A percentile compares a stretch with the other conserved stretches of the same genome.
phyloP scores from a whole-genome alignment of 2,797 vertebrate genomes.

The Rachycentron canadum region DNA sequence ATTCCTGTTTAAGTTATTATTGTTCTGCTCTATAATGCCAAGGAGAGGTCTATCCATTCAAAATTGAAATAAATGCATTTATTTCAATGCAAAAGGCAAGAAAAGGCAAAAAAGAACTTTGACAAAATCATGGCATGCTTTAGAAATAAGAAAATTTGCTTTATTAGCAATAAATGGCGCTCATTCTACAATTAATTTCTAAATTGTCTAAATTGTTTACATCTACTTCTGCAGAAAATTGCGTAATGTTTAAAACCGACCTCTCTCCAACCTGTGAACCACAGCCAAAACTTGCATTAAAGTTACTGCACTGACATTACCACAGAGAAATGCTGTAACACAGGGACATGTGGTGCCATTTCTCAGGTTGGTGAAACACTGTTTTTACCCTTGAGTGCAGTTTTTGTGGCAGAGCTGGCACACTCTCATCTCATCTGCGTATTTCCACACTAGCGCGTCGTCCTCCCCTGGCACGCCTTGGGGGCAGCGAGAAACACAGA shows the following conservation, averaged over 20 bases:
- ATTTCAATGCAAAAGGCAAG: too few species aligned
- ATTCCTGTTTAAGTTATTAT: slow-evolving; percentile 13
- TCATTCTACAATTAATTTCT: neutral
- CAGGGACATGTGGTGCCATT: slow-evolving; percentile 1
- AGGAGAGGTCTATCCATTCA: neutral
- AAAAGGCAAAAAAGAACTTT: neutral
- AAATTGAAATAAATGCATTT: slow-evolving; percentile 22
- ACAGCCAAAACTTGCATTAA: slow-evolving; percentile 21
- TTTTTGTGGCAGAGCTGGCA: slow-evolving; percentile 94
- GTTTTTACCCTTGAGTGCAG: slow-evolving; percentile 91
- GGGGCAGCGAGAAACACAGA: slow-evolving; percentile 92
- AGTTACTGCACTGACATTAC: slow-evolving; percentile 35
- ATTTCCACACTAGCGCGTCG: slow-evolving; percentile 93
- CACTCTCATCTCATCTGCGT: slow-evolving; percentile 83
- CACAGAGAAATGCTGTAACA: slow-evolving; percentile 40
- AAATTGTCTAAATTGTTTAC: neutral
- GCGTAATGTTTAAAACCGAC: neutral
- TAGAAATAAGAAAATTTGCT: neutral
- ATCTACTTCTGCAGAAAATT: slow-evolving; percentile 26
- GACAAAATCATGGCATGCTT: neutral
- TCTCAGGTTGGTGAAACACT: slow-evolving; percentile 19
- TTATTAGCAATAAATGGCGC: neutral
- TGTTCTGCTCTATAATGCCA: slow-evolving; percentile 12
- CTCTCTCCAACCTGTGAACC: neutral
- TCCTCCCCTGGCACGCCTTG: slow-evolving; percentile 91